Evolutionary conservation across 2,888 invertebrate species (phyloP).

Genomic region (Drosophila pseudotakahashii): DNA sequence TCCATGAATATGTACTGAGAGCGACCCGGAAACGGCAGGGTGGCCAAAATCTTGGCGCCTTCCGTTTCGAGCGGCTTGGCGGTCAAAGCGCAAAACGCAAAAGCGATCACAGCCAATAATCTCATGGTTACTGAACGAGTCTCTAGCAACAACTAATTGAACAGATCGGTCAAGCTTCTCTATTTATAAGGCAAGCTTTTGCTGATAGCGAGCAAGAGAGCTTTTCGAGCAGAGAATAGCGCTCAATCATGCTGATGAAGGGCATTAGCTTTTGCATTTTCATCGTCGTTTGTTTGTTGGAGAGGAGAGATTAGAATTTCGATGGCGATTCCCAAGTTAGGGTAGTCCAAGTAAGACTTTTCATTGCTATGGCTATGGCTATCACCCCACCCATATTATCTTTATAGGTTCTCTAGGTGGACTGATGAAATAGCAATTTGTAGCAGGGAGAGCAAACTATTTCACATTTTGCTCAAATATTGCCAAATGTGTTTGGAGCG

Average conservation of each 20-base stretch:
- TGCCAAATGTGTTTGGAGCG: not conserved
- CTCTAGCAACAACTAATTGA: slow-evolving; percentile 7
- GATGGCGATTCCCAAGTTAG: not conserved
- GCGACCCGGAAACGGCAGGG: slow-evolving; percentile 69
- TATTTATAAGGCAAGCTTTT: slow-evolving; percentile 13
- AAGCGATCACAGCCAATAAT: slow-evolving; percentile 2
- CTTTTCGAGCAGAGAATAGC: slow-evolving; percentile 4
- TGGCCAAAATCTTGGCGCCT: slow-evolving; percentile 62
- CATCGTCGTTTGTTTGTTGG: not conserved
- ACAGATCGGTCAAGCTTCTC: not conserved
- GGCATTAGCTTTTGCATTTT: not conserved
- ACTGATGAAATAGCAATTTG: slow-evolving; percentile 9
- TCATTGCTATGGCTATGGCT: not conserved
- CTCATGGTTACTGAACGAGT: slow-evolving; percentile 41
- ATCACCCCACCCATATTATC: slow-evolving; percentile 1
- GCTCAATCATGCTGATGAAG: slow-evolving; percentile 36
- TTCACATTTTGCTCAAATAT: slow-evolving; percentile 6
- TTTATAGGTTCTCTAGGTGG: not conserved
- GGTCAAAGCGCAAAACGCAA: slow-evolving; percentile 29
- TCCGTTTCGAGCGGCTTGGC: slow-evolving; percentile 24
- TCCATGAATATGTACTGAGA: slow-evolving; percentile 76
- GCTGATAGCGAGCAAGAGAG: slow-evolving; percentile 17
- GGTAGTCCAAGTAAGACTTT: not conserved
- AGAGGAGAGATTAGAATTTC: not conserved
- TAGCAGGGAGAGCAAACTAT: not conserved